Evolutionary conservation across 2,888 invertebrate species (phyloP).

Genomic region (Cataglyphis cursor): DNA sequence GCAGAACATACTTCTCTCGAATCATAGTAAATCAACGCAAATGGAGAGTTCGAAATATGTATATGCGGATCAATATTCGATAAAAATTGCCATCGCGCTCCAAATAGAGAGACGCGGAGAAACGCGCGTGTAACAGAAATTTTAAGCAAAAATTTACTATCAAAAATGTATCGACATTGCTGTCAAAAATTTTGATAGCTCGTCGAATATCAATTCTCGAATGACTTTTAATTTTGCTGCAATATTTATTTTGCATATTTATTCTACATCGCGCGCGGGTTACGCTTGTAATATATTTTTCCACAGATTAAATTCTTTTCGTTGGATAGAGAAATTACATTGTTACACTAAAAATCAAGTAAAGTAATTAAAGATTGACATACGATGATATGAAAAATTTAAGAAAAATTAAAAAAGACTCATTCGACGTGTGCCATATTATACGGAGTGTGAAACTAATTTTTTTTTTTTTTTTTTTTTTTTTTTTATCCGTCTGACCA

Average conservation of each 20-base stretch:
- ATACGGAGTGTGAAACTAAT: not conserved
- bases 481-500: not conserved
- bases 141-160: conserved; percentile 4
- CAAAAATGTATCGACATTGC: conserved; percentile 7
- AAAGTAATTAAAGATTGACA: not conserved
- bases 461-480: not conserved
- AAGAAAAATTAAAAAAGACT: not conserved
- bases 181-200: conserved; percentile 30
- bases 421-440: not conserved
- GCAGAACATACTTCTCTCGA: not conserved
- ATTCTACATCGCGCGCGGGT: not conserved
- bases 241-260: conserved; percentile 20
- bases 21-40: conserved; percentile 36
- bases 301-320: not conserved
- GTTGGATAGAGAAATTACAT: not conserved
- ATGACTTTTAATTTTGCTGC: conserved; percentile 19
- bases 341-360: not conserved
- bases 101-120: conserved; percentile 2
- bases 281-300: not conserved
- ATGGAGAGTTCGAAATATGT: conserved; percentile 18
- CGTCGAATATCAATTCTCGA: conserved; percentile 28
- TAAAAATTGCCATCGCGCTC: conserved; percentile 36
- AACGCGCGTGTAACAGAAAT: conserved; percentile 21
- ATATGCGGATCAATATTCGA: conserved; percentile 24
- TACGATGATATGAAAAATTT: not conserved